Conservation (phyloP, 2,888 invertebrate genomes). For the Drosophila diplacantha region DNA sequence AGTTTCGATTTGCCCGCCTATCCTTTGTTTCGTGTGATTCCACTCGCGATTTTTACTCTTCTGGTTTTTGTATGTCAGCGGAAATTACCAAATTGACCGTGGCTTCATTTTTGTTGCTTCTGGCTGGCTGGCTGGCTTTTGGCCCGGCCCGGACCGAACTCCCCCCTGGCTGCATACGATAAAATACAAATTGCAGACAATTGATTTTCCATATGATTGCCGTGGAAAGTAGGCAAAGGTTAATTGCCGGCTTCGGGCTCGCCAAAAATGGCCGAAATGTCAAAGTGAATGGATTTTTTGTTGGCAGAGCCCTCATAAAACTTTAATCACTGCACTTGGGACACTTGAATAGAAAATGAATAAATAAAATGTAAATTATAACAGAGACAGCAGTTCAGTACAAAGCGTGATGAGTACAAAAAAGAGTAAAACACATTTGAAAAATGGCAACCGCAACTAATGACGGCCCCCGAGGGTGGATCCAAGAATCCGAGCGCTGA, state of each 20-base stretch:
- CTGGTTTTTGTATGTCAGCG: conserved; percentile 56
- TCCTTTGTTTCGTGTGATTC: neutral
- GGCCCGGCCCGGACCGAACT: neutral
- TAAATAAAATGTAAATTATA: conserved; percentile 37
- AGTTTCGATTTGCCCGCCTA: neutral
- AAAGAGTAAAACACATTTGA: conserved; percentile 34
- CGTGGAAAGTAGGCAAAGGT: conserved; percentile 65
- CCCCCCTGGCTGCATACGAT: conserved; percentile 47
- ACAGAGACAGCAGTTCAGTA: conserved; percentile 30
- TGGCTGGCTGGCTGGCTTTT: conserved; percentile 3
- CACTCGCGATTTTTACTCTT: conserved; percentile 1
- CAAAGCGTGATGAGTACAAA: conserved; percentile 11
- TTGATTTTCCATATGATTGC: conserved; percentile 69
- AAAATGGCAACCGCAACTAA: conserved; percentile 52
- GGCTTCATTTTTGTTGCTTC: conserved; percentile 59
- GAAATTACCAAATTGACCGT: conserved; percentile 70
- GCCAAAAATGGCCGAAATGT: conserved; percentile 45
- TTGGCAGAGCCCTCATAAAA: conserved; percentile 32
- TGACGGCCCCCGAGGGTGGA: conserved; percentile 26
- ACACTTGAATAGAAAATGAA: conserved; percentile 22
- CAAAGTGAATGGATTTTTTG: conserved; percentile 51
- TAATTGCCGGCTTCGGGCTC: conserved; percentile 49
- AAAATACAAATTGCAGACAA: conserved; percentile 67
- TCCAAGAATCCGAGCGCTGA: conserved; percentile 14
- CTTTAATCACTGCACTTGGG: conserved; percentile 33